Conservation (phyloP, 2,888 invertebrate species). For the Drosophila emarginata region DNA sequence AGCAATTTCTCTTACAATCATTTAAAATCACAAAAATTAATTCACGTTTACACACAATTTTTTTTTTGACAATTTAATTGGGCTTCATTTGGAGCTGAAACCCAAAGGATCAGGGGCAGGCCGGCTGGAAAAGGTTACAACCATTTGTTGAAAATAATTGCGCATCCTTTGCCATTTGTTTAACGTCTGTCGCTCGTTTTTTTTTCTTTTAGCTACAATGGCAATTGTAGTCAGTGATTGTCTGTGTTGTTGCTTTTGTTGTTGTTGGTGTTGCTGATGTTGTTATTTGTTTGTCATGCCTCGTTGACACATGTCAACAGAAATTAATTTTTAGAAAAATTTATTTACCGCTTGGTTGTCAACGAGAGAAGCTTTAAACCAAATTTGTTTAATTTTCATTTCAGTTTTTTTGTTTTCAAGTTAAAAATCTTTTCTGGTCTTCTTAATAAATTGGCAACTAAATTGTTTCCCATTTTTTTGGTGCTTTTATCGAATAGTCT, state of each 20-base stretch:
- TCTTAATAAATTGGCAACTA: neutral
- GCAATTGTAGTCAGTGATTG: constrained; percentile 36
- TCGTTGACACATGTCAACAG: constrained; percentile 60
- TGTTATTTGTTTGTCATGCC: constrained; percentile 47
- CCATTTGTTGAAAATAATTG: constrained; percentile 60
- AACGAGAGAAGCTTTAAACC: neutral
- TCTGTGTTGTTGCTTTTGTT: constrained; percentile 38
- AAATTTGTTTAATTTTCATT: neutral
- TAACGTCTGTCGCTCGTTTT: constrained; percentile 31
- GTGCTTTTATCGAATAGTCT: no score
- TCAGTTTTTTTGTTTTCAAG: neutral
- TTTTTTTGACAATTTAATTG: constrained; percentile 68
- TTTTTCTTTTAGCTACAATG: constrained; percentile 31
- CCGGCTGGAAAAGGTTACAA: constrained; percentile 38
- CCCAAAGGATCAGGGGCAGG: constrained; percentile 6
- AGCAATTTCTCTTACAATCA: constrained; percentile 5
- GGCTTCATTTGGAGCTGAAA: constrained; percentile 19
- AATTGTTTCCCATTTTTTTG: neutral
- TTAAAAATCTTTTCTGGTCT: neutral
- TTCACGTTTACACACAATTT: constrained; percentile 49
- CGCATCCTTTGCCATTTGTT: constrained; percentile 62
- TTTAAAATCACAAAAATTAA: constrained; percentile 62
- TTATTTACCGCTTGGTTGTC: constrained; percentile 9
- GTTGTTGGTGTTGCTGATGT: constrained; percentile 11
- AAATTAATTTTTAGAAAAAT: constrained; percentile 60